Evolutionary conservation across 2,113 vertebrate species (phyloP).

Genomic region (Marmota flaviventris): DNA sequence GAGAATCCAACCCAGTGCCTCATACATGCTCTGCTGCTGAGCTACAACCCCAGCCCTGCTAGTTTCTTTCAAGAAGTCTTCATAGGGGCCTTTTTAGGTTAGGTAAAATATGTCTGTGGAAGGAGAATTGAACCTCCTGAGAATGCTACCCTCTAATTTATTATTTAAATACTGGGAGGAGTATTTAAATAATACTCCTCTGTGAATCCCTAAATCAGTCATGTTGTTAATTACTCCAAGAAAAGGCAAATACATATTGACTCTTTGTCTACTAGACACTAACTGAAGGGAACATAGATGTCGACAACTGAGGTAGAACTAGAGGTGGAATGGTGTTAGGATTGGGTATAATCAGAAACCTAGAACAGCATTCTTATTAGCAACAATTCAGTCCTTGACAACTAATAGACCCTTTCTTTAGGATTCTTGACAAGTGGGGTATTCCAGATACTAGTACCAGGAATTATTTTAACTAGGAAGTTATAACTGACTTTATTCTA

Average conservation of each 20-base stretch:
- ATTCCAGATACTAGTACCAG: background rate
- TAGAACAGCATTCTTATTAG: background rate
- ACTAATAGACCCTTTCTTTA: background rate
- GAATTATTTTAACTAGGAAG: background rate
- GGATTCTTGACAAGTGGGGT: background rate
- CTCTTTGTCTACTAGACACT: background rate
- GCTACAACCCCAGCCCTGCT: too few relatives aligned
- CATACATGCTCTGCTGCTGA: too few relatives aligned
- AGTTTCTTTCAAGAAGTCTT: constrained; percentile 11
- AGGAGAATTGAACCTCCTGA: constrained; percentile 24
- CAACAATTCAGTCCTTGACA: background rate
- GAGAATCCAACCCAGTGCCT: too few relatives aligned
- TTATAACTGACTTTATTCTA: constrained; percentile 37
- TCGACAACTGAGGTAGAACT: background rate
- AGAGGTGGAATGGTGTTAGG: background rate
- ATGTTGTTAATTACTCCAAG: constrained; percentile 20
- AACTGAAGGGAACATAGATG: background rate
- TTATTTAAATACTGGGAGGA: background rate
- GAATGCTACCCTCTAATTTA: constrained; percentile 9
- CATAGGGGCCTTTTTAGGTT: background rate
- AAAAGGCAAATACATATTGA: background rate
- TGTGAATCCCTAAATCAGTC: background rate
- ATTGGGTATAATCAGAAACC: background rate
- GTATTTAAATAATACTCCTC: background rate
- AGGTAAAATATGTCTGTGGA: constrained; percentile 11